Evolutionary conservation across 2,113 vertebrate species (phyloP).

Genomic region (Scophthalmus maximus): DNA sequence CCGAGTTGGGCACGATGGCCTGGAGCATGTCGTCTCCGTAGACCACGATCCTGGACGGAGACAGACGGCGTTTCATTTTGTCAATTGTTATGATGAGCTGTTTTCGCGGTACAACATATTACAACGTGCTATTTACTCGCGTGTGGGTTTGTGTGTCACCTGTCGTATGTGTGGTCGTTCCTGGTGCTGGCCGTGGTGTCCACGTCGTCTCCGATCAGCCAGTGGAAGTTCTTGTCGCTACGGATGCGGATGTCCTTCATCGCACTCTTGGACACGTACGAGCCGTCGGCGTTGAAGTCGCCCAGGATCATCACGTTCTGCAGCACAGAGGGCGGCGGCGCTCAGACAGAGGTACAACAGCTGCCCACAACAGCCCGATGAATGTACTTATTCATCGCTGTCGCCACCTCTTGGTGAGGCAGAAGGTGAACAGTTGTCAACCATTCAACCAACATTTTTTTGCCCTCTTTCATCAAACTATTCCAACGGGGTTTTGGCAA

Average conservation of each 20-base stretch:
- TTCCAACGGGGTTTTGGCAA: too few species aligned
- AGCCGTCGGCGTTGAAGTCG: constrained; percentile 82
- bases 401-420: too few species aligned
- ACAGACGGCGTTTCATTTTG: neutral
- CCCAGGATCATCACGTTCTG: constrained; percentile 84
- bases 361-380: too few species aligned
- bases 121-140: too few species aligned
- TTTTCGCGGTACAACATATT: too few species aligned
- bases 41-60: constrained; percentile 82
- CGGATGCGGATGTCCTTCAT: constrained; percentile 78
- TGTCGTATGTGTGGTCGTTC: constrained; percentile 80
- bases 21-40: constrained; percentile 80
- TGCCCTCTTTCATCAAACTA: too few species aligned
- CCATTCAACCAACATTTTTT: too few species aligned
- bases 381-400: too few species aligned
- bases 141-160: constrained; percentile 61
- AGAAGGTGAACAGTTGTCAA: too few species aligned
- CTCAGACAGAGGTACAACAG: too few species aligned
- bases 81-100: neutral
- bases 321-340: neutral
- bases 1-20: constrained; percentile 76
- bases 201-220: constrained; percentile 81
- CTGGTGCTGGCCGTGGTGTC: constrained; percentile 79
- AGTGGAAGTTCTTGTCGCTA: constrained; percentile 77
- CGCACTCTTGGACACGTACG: constrained; percentile 71